Base-by-base conservation (phyloP, 2,113 vertebrate genomes). In the Apodemus sylvaticus region DNA sequence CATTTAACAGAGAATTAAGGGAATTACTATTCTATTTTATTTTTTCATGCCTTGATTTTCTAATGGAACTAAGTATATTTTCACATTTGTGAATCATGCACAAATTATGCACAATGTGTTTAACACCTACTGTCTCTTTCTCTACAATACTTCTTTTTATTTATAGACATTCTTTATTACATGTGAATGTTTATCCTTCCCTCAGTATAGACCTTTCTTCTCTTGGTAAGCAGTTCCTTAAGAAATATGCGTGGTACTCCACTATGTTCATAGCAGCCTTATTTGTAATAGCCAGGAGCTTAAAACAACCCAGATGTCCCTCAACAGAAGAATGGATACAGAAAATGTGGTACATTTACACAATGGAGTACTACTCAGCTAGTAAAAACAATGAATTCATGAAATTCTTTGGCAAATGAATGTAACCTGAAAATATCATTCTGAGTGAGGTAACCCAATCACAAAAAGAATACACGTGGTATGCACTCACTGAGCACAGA, bases 211-310 rank as follows among this genome's bases (percentile, higher is more conserved):
- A 53, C 26, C 1, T 90, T 96, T 76, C 88, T 92, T 79, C 71
- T 76, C 58, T 94, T 91, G 45, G 20, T 86, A 29, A 53, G 45
- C 58, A 68, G 20, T 83, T 94, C 91, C 92, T 51, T 79, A 90
- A 88, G 48, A 90, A 73, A 16, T 77, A 22, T 48, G 45, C 7
- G 45, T 48, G 45, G 45, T 7, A 48, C 45, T 48, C 45, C 45
- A 48, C 45, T 48, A 48, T 48, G 45, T 48, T 48, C 45, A 48
- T 48, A 48, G 45, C 7, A 48, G 45, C 45, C 45, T 48, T 48
- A 48, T 48, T 48, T 48, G 45, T 48, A 48, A 48, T 48, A 48
- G 45, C 45, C 45, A 48, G 45, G 45, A 48, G 45, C 45, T 48
- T 3, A 7, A 48, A 48, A 48, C 45, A 48, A 48, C 45, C 45